Percentiles rank a stretch among this genome's conserved stretches.
Conservation (phyloP, 2,113 vertebrate genomes). For the Psilopsiagon aurifrons region DNA sequence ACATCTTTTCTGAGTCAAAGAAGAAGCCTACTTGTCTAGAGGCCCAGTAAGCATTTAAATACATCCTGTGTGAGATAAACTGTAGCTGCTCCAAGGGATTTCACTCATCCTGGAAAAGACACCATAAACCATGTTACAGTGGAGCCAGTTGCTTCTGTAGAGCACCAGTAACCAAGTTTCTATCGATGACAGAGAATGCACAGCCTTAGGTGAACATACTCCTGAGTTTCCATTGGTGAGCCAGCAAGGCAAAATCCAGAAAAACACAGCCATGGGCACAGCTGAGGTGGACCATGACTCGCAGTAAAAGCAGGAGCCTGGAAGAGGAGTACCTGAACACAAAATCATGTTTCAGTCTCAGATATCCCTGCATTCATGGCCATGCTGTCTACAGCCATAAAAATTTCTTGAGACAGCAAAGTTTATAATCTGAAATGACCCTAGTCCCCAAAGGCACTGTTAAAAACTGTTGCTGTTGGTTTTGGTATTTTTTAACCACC, state of each 20-base stretch:
- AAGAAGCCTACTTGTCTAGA: background rate
- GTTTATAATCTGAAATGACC: background rate
- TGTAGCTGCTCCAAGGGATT: background rate
- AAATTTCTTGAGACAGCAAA: background rate
- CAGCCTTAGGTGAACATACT: background rate
- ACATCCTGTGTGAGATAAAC: background rate
- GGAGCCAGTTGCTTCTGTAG: background rate
- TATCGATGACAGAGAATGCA: background rate
- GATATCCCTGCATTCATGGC: background rate
- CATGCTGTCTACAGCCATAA: background rate
- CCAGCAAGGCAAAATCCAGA: background rate
- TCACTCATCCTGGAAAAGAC: background rate
- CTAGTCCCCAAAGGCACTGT: background rate
- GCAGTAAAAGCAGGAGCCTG: background rate
- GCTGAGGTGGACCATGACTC: too few species aligned
- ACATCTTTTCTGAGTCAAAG: background rate
- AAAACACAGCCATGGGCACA: background rate
- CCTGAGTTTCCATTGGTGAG: background rate
- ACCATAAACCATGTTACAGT: background rate
- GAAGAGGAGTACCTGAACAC: background rate
- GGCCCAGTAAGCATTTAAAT: background rate
- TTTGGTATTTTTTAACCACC: background rate
- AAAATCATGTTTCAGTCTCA: background rate
- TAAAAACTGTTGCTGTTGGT: background rate
- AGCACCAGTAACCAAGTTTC: background rate